These are phyloP conservation scores for Campoletis raptor DNA, from an alignment of 2,888 invertebrate species.

Conservation along the genomic window DNA sequence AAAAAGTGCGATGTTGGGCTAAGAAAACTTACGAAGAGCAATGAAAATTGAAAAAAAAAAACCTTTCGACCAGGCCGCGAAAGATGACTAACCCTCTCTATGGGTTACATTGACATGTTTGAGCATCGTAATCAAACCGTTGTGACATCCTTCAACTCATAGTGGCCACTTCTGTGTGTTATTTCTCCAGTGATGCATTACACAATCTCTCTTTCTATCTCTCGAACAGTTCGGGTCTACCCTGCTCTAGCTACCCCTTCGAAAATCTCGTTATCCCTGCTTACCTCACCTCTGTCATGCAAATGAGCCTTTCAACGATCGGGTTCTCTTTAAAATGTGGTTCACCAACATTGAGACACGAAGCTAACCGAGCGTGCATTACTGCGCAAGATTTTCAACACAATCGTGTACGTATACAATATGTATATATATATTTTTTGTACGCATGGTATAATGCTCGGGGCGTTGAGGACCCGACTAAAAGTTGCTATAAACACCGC, in stretches of 20 bases:
- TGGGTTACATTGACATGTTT: constrained; percentile 63
- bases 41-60: neutral
- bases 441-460: constrained; percentile 43
- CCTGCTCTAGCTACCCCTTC: constrained; percentile 71
- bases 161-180: constrained; percentile 8
- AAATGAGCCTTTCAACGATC: constrained; percentile 80
- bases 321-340: constrained; percentile 66
- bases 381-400: constrained; percentile 33
- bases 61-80: neutral
- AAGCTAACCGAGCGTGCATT: constrained; percentile 34
- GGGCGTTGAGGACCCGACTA: constrained; percentile 59
- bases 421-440: neutral
- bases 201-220: constrained; percentile 31
- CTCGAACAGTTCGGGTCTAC: constrained; percentile 59
- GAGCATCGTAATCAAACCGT: constrained; percentile 62
- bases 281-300: constrained; percentile 80
- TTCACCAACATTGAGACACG: constrained; percentile 58
- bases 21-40: neutral
- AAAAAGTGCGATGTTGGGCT: neutral
- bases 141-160: constrained; percentile 48
- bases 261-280: constrained; percentile 80
- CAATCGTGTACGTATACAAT: neutral
- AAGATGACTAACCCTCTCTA: constrained; percentile 27
- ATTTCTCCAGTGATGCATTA: constrained; percentile 31
- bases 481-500: constrained; percentile 62